Percentiles rank a stretch among this genome's conserved stretches.
Conservation (phyloP, 2,113 vertebrate species). For the Malurus melanocephalus region DNA sequence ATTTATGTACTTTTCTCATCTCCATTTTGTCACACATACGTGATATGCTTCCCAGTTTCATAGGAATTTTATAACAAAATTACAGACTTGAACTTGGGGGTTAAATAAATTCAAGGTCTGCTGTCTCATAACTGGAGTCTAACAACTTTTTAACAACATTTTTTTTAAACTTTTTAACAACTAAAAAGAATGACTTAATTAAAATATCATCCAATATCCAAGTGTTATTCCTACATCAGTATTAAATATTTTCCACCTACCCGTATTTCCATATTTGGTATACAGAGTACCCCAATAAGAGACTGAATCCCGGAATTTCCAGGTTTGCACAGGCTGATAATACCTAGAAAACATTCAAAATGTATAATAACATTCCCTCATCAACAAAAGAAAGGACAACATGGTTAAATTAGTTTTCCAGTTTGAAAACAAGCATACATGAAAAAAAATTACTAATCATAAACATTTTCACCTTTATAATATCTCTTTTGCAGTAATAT, state of each 20-base stretch:
- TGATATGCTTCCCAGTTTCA: not conserved
- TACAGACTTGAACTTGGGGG: not conserved
- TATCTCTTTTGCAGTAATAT: not conserved
- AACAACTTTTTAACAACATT: no score
- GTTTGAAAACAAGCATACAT: not conserved
- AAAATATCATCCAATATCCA: not conserved
- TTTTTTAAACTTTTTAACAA: not conserved
- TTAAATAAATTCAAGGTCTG: not conserved
- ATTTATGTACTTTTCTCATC: not conserved
- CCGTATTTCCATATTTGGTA: slow-evolving; percentile 99
- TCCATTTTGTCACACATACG: not conserved
- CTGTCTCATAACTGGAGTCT: not conserved
- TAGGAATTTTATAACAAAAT: not conserved
- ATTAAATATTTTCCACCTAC: slow-evolving; percentile 72
- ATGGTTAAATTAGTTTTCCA: not conserved
- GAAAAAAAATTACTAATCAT: not conserved
- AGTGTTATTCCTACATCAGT: not conserved
- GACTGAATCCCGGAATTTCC: slow-evolving; percentile 97
- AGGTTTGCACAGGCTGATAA: slow-evolving; percentile 95
- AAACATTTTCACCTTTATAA: not conserved
- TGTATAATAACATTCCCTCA: not conserved
- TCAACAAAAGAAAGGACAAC: not conserved
- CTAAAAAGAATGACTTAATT: not conserved
- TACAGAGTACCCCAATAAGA: slow-evolving; percentile 94
- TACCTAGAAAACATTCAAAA: slow-evolving; percentile 77